A percentile compares a stretch with the other conserved stretches of the same genome.
Evolutionary conservation across 35 echinoderm and acorn worm species (phyloP).

Genomic region (Acanthaster planci): DNA sequence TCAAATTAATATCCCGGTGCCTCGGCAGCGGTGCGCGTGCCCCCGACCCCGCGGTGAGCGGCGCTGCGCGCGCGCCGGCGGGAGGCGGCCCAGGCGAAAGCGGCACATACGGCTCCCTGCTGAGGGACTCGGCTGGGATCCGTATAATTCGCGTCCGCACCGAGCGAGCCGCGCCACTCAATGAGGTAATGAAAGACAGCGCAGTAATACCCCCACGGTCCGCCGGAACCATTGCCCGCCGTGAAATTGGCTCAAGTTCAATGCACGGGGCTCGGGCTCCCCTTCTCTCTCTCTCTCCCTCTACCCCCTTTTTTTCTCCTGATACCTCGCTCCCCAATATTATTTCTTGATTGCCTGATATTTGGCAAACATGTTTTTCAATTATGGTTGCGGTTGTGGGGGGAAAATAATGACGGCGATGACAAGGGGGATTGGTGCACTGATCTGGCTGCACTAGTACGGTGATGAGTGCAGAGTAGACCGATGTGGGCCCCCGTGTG

Average conservation of each 20-base stretch:
- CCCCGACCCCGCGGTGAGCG: constrained; percentile 27
- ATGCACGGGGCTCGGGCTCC: constrained; percentile 2
- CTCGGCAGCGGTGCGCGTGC: constrained; percentile 10
- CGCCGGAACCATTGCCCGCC: background rate
- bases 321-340: constrained; percentile 10
- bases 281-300: background rate
- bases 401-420: constrained; percentile 15
- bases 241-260: background rate
- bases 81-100: background rate
- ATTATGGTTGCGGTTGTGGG: constrained; percentile 8
- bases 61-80: constrained; percentile 5
- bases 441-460: background rate
- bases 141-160: constrained; percentile 1
- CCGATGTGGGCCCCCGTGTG: too few relatives aligned
- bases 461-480: background rate
- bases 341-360: constrained; percentile 32
- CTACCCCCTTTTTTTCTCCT: too few relatives aligned
- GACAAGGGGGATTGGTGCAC: background rate
- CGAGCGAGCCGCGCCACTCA: constrained; percentile 2
- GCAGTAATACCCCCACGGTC: background rate
- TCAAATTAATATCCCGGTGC: constrained; percentile 24
- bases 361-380: constrained; percentile 34
- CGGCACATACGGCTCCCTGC: background rate
- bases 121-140: background rate
- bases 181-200: constrained; percentile 29